These are phyloP conservation scores for Paratrypauchen microcephalus DNA, from an alignment of 2,797 vertebrate species.

Conservation along the genomic window DNA sequence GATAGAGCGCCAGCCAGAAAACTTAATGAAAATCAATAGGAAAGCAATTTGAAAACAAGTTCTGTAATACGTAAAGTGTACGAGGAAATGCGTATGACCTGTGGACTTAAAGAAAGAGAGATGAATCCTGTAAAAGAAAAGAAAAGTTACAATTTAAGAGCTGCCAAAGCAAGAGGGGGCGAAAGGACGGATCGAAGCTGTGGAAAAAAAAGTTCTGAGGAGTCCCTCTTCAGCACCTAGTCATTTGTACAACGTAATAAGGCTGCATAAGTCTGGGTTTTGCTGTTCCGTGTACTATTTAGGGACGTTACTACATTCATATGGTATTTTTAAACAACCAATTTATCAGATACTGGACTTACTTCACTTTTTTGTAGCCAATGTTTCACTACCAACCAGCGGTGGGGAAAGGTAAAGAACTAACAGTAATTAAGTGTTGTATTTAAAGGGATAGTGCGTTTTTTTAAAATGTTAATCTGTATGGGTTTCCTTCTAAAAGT, in stretches of 20 bases:
- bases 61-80: constrained; percentile 33
- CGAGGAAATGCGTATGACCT: constrained; percentile 19
- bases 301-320: not conserved
- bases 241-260: constrained; percentile 25
- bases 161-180: constrained; percentile 52
- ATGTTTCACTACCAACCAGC: too few species aligned
- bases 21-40: constrained; percentile 35
- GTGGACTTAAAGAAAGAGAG: constrained; percentile 4
- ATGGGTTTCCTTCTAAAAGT: too few species aligned
- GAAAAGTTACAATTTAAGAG: constrained; percentile 28
- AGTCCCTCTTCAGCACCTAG: constrained; percentile 73
- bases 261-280: constrained; percentile 24
- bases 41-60: constrained; percentile 34
- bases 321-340: not conserved
- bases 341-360: too few species aligned
- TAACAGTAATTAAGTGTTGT: too few species aligned
- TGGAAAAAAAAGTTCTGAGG: constrained; percentile 61
- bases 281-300: constrained; percentile 15
- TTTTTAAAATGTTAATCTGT: too few species aligned
- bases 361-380: too few species aligned
- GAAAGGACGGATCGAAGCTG: constrained; percentile 50
- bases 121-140: constrained; percentile 10
- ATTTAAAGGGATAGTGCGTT: too few species aligned
- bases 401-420: too few species aligned
- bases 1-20: constrained; percentile 49